Conservation (phyloP, 2,888 invertebrate species). For the Quadroppia sp. region DNA sequence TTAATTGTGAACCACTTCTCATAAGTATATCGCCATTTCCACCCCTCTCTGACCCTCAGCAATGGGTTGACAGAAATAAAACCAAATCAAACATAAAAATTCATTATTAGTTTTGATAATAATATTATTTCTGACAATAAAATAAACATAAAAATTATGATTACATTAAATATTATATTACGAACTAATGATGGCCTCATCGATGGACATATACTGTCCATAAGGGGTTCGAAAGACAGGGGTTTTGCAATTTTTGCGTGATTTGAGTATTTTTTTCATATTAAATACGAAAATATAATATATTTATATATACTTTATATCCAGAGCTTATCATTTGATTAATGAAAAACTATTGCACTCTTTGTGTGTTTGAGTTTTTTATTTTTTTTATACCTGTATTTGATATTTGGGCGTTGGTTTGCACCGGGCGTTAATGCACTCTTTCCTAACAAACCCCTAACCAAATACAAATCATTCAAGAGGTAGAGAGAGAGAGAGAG, state of each 20-base stretch:
- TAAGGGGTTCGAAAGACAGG: no score
- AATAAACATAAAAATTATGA: slow-evolving; percentile 1
- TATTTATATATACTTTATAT: background rate
- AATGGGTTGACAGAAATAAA: background rate
- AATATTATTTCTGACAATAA: background rate
- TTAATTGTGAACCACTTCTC: background rate
- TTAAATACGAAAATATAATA: background rate
- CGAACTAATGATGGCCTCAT: background rate
- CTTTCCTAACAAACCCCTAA: background rate
- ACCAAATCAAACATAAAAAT: slow-evolving; percentile 6
- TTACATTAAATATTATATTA: background rate
- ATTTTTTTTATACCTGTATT: background rate
- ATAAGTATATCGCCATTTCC: background rate
- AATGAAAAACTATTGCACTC: slow-evolving; percentile 5
- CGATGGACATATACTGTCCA: background rate
- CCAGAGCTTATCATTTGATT: slow-evolving; percentile 20
- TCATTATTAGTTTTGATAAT: background rate
- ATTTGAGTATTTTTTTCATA: background rate
- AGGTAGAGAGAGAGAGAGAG: no score
- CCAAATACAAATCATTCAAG: background rate
- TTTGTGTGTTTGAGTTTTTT: background rate
- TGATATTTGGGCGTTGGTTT: slow-evolving; percentile 29
- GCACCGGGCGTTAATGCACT: background rate
- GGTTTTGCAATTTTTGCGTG: slow-evolving; percentile 11
- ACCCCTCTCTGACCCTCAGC: background rate